Evolutionary conservation across 2,888 invertebrate species (phyloP), one percentile per base, ranked within the genome.

Genomic region (Drepanosiphum platanoidis): DNA sequence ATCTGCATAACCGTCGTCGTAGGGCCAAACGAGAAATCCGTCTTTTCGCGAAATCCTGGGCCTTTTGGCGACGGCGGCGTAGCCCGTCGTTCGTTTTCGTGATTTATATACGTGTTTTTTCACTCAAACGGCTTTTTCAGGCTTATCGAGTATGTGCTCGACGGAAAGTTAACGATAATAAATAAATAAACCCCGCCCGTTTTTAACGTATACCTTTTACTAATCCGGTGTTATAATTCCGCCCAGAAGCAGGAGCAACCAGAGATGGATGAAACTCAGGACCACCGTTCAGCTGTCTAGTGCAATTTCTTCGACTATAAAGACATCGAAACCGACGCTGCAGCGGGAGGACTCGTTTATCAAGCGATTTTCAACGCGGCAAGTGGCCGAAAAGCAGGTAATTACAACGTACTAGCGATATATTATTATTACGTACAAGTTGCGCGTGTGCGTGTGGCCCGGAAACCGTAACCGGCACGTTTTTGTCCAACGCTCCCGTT

Each of bases 221-320:
- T 61, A 27, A 61, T 27, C 9, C 5, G 2, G 27, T 61, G 13
- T 61, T 22, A 8, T 58, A 8, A 61, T 39, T 39, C 5, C 27
- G 8, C 32, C 86, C 93, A 96, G 96, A 93, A 95, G 95, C 89
- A 95, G 95, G 90, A 95, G 96, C 89, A 97, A 96, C 91, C 96
- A 97, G 90, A 93, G 97, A 91, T 98, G 98, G 96, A 95, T 97
- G 94, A 97, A 98, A 91, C 92, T 98, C 87, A 92, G 97, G 88
- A 97, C 96, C 84, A 97, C 97, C 77, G 97, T 97, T 88, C 96
- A 97, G 91, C 92, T 97, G 89, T 96, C 96, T 88, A 95, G 96
- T 87, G 96, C 97, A 82, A 94, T 95, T 89, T 89, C 90, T 78
- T 91, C 91, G 78, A 91, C 91, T 83, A 93, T 93, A 87, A 95